Base-by-base conservation (phyloP, 2,113 vertebrate species). In the Pheucticus melanocephalus region DNA sequence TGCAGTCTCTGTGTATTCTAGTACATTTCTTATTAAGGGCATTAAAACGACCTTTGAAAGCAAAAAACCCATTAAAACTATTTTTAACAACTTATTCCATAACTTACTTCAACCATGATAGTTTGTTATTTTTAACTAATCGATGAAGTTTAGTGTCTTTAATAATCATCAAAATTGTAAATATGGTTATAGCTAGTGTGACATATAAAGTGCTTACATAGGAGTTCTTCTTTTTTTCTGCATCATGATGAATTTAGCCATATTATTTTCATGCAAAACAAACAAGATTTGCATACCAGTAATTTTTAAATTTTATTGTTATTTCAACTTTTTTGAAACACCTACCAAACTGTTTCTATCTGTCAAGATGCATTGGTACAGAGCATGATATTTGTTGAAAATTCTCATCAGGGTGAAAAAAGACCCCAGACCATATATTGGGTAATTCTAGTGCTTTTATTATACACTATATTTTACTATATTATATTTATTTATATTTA, bases 371-470 rank as follows among this genome's bases (percentile, higher is more conserved):
- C 13, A 37, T 60, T 1, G 1, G 7, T 27, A 23, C 14, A 37
- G 39, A 35, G 17, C 21, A 42, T 31, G 11, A 54, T 23, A 31
- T 18, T 37, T 53, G 9, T 15, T 73, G n/a, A 64, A 64, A 64
- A 54, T 64, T 39, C 23, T 84, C 15, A 7, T 39, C 18, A 54
- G 27, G 33, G 27, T 31, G 56, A 39, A 33, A 44, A 44, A 54
- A 35, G 6, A 53, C 4, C 5, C 9, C 0, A 0, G 27, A 37
- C 6, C 4, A 16, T 8, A 45, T 27, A 31, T 9, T 61, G 13
- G 9, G 33, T 10, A 61, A 37, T 30, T 20, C 13, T 63, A 31
- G 21, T 37, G 12, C 13, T 63, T 83, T 63, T 37, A 22, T 22
- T 18, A 14, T 11, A 37, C 15, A 33, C 5, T 53, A 4, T 14